These are phyloP conservation scores for Chaetorhynchus papuensis DNA, from an alignment of 2,113 vertebrate genomes.

Conservation along the genomic window DNA sequence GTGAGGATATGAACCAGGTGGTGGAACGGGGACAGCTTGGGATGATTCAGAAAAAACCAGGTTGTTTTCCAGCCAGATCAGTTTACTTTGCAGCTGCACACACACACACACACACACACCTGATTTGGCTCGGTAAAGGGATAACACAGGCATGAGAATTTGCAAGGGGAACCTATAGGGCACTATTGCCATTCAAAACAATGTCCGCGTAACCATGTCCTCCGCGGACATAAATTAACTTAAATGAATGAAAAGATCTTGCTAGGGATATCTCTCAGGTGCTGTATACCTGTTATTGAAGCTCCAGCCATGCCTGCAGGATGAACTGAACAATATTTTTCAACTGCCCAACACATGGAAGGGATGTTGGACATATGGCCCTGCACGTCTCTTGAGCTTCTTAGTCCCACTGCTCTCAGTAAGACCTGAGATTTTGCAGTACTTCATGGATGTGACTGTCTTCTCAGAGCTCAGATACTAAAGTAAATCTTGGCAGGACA, in stretches of 20 bases:
- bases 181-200: background rate
- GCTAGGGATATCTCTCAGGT: background rate
- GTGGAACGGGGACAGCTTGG: background rate
- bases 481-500: background rate
- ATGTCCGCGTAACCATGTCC: background rate
- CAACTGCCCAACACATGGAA: background rate
- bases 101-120: background rate
- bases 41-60: background rate
- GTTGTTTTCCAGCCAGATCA: background rate
- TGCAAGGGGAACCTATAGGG: background rate
- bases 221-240: background rate
- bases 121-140: background rate
- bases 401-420: background rate
- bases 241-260: background rate
- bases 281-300: background rate
- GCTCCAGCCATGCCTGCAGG: background rate
- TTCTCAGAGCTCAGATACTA: background rate
- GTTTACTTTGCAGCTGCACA: background rate
- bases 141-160: background rate
- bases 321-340: background rate
- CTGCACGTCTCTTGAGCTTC: background rate
- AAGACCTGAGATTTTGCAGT: background rate
- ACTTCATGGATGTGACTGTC: background rate
- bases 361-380: background rate
- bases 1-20: background rate